phyloP scores from a whole-genome alignment of 2,888 invertebrate species.

The Macrosiphum euphorbiae region DNA sequence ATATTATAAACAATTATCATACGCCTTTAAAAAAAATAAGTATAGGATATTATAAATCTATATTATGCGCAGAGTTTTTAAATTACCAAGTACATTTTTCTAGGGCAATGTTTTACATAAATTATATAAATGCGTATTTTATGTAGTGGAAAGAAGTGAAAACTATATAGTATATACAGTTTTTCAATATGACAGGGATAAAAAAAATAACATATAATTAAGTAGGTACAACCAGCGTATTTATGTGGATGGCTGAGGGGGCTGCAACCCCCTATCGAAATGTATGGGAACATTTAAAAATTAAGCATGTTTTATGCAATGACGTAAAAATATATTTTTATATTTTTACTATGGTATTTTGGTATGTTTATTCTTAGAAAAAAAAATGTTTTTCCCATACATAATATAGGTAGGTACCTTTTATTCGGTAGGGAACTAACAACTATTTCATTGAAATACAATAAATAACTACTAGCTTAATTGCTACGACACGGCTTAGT shows the following conservation, averaged over 20 bases:
- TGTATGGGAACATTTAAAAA: not conserved
- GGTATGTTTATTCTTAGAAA: not conserved
- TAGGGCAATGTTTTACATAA: constrained; percentile 5
- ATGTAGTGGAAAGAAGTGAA: not conserved
- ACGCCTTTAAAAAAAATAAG: not conserved
- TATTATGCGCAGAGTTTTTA: not conserved
- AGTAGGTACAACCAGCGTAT: not conserved
- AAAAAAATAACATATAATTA: constrained; percentile 16
- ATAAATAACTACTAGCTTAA: not conserved
- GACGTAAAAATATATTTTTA: not conserved
- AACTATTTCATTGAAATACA: not conserved
- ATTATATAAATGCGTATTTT: not conserved
- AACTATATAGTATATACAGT: not conserved
- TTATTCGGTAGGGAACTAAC: not conserved
- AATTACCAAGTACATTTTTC: not conserved
- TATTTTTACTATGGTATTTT: not conserved
- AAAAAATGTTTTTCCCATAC: not conserved
- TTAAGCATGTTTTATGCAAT: not conserved
- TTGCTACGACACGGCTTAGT: not conserved
- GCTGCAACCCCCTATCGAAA: not conserved
- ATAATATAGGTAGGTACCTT: not conserved
- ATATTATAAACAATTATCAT: constrained; percentile 5
- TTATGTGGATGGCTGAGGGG: not conserved
- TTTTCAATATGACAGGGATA: constrained; percentile 12
- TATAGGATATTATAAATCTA: not conserved